These are phyloP conservation scores for Meandrina meandrites DNA, from an alignment of 92 coral and sea anemone genomes.

Conservation along the genomic window DNA sequence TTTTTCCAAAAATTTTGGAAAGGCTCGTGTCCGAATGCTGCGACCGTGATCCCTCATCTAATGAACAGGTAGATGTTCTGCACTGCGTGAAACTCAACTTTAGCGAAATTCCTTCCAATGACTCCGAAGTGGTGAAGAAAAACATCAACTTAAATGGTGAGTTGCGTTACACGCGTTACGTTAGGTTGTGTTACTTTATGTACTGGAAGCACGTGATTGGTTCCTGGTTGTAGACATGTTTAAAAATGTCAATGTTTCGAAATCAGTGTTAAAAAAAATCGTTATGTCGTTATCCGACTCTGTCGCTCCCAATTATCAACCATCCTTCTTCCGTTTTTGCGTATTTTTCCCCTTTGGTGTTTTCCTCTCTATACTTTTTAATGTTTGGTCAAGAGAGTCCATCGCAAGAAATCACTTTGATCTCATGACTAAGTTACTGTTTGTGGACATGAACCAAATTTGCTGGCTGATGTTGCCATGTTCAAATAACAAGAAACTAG, in stretches of 20 bases:
- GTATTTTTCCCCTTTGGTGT: background rate
- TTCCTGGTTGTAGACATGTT: no score
- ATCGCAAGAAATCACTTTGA: background rate
- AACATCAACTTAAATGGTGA: conserved; percentile 74
- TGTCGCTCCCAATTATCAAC: background rate
- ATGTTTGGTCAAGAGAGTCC: no score
- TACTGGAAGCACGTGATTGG: no score
- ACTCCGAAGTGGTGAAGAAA: conserved; percentile 95
- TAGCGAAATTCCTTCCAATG: conserved; percentile 73
- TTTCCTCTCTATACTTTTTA: background rate
- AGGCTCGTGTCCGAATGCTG: conserved; percentile 72
- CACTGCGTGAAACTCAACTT: conserved; percentile 76
- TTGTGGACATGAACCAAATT: background rate
- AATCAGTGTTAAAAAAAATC: no score
- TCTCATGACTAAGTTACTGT: background rate
- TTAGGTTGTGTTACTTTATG: background rate
- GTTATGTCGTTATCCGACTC: no score
- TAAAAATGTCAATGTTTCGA: no score
- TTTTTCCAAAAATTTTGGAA: conserved; percentile 68
- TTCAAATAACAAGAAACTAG: no score
- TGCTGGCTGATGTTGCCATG: background rate
- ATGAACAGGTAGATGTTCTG: background rate
- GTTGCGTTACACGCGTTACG: background rate
- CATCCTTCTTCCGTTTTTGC: background rate
- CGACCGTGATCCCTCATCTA: conserved; percentile 18